These are phyloP conservation scores for Diorhabda elongata DNA, from an alignment of 1,140 invertebrate genomes.

Conservation along the genomic window DNA sequence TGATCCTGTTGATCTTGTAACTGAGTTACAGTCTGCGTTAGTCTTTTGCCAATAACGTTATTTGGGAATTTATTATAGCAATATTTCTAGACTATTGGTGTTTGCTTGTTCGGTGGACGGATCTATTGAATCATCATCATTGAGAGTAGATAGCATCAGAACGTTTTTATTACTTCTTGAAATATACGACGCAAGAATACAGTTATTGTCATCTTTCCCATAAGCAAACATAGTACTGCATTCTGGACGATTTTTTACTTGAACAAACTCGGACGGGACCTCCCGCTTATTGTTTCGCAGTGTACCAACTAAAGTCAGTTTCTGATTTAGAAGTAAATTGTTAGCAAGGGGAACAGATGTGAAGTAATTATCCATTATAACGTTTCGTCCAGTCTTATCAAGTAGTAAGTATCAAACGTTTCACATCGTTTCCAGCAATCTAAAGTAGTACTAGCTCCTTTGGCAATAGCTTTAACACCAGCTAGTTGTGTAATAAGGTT, in stretches of 20 bases:
- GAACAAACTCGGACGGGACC: slow-evolving; percentile 19
- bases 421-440: slow-evolving; percentile 25
- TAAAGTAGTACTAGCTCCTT: neutral
- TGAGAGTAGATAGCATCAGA: slow-evolving; percentile 28
- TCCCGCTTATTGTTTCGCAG: slow-evolving; percentile 36
- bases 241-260: slow-evolving; percentile 13
- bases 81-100: no score
- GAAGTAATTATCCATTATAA: slow-evolving; percentile 42
- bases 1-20: no score
- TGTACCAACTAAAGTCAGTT: slow-evolving; percentile 36
- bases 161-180: slow-evolving; percentile 33
- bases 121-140: no score
- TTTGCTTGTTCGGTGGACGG: no score
- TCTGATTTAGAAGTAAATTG: no score
- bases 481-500: neutral
- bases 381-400: slow-evolving; percentile 36
- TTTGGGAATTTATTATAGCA: no score
- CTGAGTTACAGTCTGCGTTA: no score
- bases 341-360: slow-evolving; percentile 29
- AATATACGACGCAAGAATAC: slow-evolving; percentile 28
- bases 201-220: slow-evolving; percentile 21
- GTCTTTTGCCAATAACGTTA: no score
- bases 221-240: slow-evolving; percentile 23
- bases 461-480: neutral
- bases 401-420: slow-evolving; percentile 32